Evolutionary conservation across 2,797 vertebrate genomes (phyloP).

Genomic region (Austrolebias charrua): DNA sequence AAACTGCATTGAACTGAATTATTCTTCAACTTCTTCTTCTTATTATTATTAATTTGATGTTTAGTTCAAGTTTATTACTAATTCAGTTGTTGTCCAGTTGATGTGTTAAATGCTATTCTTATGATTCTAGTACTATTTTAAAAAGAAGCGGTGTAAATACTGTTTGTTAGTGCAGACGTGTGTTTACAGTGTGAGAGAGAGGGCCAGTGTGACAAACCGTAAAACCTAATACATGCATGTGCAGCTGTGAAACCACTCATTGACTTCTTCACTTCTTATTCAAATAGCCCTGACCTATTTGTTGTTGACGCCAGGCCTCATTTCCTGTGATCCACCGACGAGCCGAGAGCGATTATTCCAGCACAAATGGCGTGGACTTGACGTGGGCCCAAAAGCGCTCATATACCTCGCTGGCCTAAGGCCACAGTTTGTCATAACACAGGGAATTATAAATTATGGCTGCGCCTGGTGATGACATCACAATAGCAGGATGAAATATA

Average conservation of each 20-base stretch:
- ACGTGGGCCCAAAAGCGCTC: constrained; percentile 77
- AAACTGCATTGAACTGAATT: too few relatives aligned
- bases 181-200: not conserved
- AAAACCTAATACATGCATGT: constrained; percentile 25
- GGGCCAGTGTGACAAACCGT: constrained; percentile 7
- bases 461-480: constrained; percentile 83
- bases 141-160: not conserved
- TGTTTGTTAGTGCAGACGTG: too few relatives aligned
- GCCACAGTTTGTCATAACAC: constrained; percentile 83
- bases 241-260: constrained; percentile 52
- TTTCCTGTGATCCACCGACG: constrained; percentile 67
- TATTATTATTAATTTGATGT: too few relatives aligned
- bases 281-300: constrained; percentile 74
- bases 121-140: constrained; percentile 29
- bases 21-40: too few relatives aligned
- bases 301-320: constrained; percentile 64
- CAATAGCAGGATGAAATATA: constrained; percentile 86
- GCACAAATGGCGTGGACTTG: constrained; percentile 76
- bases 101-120: too few relatives aligned
- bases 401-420: constrained; percentile 74
- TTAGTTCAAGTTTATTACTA: too few relatives aligned
- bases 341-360: constrained; percentile 76
- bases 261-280: constrained; percentile 71
- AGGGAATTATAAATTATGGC: constrained; percentile 84
- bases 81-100: too few relatives aligned